These are phyloP conservation scores for Athalia cordata DNA, from an alignment of 2,888 invertebrate species.

Conservation along the genomic window DNA sequence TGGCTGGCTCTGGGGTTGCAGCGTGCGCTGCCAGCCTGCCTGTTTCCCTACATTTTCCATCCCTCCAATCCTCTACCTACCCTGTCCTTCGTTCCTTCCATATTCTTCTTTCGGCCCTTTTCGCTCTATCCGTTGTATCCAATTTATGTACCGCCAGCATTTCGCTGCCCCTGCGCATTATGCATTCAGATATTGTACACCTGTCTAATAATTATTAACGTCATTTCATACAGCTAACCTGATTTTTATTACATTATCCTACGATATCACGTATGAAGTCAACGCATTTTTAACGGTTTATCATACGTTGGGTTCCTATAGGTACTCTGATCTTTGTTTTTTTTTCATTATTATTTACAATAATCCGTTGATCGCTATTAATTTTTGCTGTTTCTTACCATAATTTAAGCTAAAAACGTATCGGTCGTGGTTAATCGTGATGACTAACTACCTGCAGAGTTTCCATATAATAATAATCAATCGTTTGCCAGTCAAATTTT, in stretches of 20 bases:
- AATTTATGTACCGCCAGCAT: conserved; percentile 29
- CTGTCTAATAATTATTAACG: not conserved
- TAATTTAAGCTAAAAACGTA: too few species aligned
- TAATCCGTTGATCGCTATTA: not conserved
- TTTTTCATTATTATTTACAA: not conserved
- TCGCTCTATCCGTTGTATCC: conserved; percentile 32
- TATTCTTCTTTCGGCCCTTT: conserved; percentile 40
- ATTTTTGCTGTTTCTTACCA: too few species aligned
- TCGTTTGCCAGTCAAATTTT: conserved; percentile 31
- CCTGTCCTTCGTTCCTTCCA: conserved; percentile 38
- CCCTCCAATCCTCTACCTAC: conserved; percentile 24
- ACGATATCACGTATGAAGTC: too few species aligned
- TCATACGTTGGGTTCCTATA: too few species aligned
- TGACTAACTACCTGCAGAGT: not conserved
- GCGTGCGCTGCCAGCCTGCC: conserved; percentile 72
- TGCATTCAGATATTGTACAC: conserved; percentile 29
- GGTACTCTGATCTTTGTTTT: not conserved
- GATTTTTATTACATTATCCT: too few species aligned
- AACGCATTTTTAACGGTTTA: too few species aligned
- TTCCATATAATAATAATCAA: not conserved
- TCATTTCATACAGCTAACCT: not conserved
- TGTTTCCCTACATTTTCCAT: conserved; percentile 60
- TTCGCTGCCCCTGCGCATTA: conserved; percentile 33
- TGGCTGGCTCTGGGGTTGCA: conserved; percentile 72
- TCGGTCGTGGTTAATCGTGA: too few species aligned